Percentiles rank a stretch among this genome's conserved stretches.
phyloP scores from a whole-genome alignment of 1,140 invertebrate species.

The Drosophila repletoides region DNA sequence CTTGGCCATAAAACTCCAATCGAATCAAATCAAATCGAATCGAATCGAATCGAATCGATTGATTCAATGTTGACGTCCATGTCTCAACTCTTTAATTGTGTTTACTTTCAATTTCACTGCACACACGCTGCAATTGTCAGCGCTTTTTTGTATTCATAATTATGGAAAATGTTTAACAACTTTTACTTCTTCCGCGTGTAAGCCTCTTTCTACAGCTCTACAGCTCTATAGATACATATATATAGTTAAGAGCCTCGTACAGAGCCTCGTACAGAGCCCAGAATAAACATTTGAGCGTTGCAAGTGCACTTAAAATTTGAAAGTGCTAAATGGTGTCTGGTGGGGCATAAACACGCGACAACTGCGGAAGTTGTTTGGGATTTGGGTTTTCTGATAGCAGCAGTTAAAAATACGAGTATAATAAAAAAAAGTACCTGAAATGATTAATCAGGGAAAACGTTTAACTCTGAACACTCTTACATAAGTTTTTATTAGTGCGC shows the following conservation, averaged over 20 bases:
- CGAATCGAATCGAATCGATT: slow-evolving; percentile 18
- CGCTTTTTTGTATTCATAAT: slow-evolving; percentile 41
- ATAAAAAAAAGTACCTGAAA: slow-evolving; percentile 22
- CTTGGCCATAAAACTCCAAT: slow-evolving; percentile 21
- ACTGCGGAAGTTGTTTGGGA: slow-evolving; percentile 58
- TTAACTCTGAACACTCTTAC: not conserved
- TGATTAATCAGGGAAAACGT: not conserved
- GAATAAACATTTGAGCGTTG: slow-evolving; percentile 49
- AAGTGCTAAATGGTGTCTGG: slow-evolving; percentile 49
- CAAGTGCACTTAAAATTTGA: slow-evolving; percentile 41
- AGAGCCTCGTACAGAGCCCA: not conserved
- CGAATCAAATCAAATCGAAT: slow-evolving; percentile 12
- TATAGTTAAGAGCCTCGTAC: slow-evolving; percentile 22
- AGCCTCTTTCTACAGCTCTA: slow-evolving; percentile 21
- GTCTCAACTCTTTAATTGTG: slow-evolving; percentile 21
- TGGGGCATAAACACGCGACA: slow-evolving; percentile 21
- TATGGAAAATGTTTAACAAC: slow-evolving; percentile 50
- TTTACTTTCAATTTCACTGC: slow-evolving; percentile 61
- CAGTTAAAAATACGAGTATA: too few relatives aligned
- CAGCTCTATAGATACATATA: slow-evolving; percentile 16
- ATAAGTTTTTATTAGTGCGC: not conserved
- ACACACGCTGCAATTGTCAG: slow-evolving; percentile 19
- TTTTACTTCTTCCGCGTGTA: slow-evolving; percentile 62
- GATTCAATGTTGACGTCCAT: slow-evolving; percentile 28
- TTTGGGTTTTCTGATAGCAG: slow-evolving; percentile 40